A percentile compares a stretch with the other conserved stretches of the same genome.
Conservation (phyloP, 1,140 invertebrate genomes). For the Danaus melanippus region DNA sequence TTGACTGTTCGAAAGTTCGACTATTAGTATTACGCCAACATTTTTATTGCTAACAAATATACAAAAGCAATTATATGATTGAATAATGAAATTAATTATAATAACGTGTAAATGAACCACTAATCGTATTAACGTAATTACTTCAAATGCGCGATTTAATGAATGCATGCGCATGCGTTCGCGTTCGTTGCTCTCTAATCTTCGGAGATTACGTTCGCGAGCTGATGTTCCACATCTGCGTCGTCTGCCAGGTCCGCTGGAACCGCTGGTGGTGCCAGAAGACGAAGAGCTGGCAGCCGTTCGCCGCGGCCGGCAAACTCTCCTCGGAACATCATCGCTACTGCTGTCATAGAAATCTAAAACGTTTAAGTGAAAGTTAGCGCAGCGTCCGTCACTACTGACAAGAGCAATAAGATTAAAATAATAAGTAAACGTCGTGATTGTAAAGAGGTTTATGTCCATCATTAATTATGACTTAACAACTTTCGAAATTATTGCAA, state of each 20-base stretch:
- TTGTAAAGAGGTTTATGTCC: too few relatives aligned
- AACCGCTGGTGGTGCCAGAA: conserved; percentile 29
- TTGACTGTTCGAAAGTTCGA: too few relatives aligned
- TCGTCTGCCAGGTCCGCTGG: conserved; percentile 46
- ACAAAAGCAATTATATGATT: too few relatives aligned
- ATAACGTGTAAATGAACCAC: not conserved
- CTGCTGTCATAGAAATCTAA: conserved; percentile 58
- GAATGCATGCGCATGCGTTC: conserved; percentile 95
- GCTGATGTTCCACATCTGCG: conserved; percentile 78
- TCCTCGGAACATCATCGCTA: conserved; percentile 42
- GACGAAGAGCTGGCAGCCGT: conserved; percentile 41
- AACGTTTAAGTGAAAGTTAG: conserved; percentile 15
- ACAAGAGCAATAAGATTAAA: too few relatives aligned
- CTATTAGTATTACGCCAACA: too few relatives aligned
- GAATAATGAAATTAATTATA: too few relatives aligned
- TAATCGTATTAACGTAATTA: conserved; percentile 45
- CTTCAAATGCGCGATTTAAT: conserved; percentile 93
- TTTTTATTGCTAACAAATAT: too few relatives aligned
- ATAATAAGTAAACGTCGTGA: too few relatives aligned
- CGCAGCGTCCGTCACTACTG: too few relatives aligned
- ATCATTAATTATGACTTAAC: too few relatives aligned
- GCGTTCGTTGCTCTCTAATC: conserved; percentile 92
- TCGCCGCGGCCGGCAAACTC: conserved; percentile 37
- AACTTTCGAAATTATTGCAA: too few relatives aligned
- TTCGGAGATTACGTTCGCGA: conserved; percentile 85